These are phyloP conservation scores for Sicus ferrugineus DNA, from an alignment of 2,888 invertebrate species.

Conservation along the genomic window DNA sequence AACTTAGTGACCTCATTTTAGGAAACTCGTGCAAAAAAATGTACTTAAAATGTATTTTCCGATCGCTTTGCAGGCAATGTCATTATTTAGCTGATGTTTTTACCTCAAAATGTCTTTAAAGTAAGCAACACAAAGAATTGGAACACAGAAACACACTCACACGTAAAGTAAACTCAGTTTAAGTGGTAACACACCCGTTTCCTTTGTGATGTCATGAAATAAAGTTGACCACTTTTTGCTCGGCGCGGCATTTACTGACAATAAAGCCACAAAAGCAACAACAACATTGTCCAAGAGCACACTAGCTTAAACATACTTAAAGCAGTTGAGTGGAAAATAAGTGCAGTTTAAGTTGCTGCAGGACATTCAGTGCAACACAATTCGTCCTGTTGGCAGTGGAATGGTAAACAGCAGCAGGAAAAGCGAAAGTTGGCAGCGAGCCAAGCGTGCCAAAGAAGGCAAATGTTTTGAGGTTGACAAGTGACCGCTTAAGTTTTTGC, in stretches of 20 bases:
- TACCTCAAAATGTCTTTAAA: not conserved
- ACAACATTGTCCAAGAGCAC: not conserved
- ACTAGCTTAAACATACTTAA: not conserved
- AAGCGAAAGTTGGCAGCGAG: constrained; percentile 26
- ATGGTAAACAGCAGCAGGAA: constrained; percentile 6
- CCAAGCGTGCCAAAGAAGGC: constrained; percentile 13
- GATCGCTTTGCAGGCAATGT: constrained; percentile 30
- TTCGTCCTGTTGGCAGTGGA: not conserved
- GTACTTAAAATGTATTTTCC: not conserved
- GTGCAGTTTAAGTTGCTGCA: constrained; percentile 1
- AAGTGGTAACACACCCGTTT: constrained; percentile 19
- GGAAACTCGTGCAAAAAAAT: not conserved
- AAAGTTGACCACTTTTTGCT: not conserved
- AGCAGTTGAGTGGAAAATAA: not conserved
- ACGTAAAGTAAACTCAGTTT: not conserved
- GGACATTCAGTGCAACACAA: not conserved
- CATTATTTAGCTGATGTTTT: constrained; percentile 18
- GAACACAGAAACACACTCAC: not conserved
- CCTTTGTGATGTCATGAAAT: not conserved
- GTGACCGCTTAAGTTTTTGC: too few relatives aligned
- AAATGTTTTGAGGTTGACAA: constrained; percentile 2
- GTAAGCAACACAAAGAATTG: not conserved
- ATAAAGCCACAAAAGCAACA: not conserved
- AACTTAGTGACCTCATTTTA: not conserved
- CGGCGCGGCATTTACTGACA: not conserved